Conservation (phyloP, 2,113 vertebrate genomes). For the Spermophilus dauricus region DNA sequence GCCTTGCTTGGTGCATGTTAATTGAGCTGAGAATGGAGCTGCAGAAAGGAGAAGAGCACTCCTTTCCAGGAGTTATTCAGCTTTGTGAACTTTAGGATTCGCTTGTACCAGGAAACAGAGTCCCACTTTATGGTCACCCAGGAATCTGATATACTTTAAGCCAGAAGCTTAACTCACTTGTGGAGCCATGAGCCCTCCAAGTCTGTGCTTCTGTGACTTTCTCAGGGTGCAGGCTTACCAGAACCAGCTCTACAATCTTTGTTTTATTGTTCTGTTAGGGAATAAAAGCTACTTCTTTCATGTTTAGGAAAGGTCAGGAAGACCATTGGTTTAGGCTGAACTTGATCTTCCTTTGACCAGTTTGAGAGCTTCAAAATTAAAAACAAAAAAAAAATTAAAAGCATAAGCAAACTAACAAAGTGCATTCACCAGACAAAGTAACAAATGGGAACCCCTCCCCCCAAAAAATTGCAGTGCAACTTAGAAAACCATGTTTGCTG, state of each 20-base stretch:
- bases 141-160: neutral
- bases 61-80: neutral
- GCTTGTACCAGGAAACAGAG: neutral
- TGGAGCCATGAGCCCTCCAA: neutral
- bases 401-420: neutral
- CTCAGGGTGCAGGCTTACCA: neutral
- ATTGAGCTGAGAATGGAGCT: neutral
- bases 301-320: neutral
- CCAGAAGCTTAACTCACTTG: neutral
- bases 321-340: neutral
- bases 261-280: neutral
- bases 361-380: neutral
- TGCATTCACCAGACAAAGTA: neutral
- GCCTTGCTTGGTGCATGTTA: neutral
- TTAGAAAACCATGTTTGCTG: neutral
- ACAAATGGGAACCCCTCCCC: neutral
- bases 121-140: neutral
- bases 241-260: neutral
- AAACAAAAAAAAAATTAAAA: neutral
- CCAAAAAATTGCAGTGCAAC: accelerated
- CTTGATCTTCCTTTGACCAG: neutral
- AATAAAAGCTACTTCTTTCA: neutral
- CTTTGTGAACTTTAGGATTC: neutral
- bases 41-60: neutral
- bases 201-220: neutral